Conservation (phyloP, 2,113 vertebrate species). For the Nerophis ophidion region DNA sequence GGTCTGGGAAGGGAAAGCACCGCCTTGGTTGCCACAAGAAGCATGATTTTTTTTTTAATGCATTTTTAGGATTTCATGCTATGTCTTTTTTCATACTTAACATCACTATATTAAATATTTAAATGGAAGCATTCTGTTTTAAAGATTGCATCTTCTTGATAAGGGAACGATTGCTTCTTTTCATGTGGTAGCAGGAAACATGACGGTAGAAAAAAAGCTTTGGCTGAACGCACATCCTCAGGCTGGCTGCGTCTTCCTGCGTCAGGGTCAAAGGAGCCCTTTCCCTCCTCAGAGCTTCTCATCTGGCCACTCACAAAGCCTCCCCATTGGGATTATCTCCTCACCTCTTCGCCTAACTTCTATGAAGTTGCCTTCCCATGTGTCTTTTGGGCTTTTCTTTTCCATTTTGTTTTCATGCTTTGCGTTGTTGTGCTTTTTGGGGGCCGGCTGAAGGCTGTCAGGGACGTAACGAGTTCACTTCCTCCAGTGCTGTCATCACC, state of each 20-base stretch:
- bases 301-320: constrained; percentile 59
- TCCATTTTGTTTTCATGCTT: constrained; percentile 58
- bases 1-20: constrained; percentile 54
- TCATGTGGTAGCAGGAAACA: background rate
- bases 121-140: constrained; percentile 73
- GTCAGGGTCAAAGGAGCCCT: constrained; percentile 13
- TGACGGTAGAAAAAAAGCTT: background rate
- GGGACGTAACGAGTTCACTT: background rate
- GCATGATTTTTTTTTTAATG: constrained; percentile 38
- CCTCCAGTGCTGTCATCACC: constrained; percentile 28
- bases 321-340: constrained; percentile 71
- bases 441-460: constrained; percentile 16
- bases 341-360: constrained; percentile 76
- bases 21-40: constrained; percentile 41
- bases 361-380: constrained; percentile 77
- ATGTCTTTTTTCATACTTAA: constrained; percentile 61
- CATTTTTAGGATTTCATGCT: constrained; percentile 53
- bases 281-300: constrained; percentile 58
- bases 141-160: constrained; percentile 71
- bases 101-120: constrained; percentile 60
- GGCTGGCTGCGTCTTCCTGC: constrained; percentile 4
- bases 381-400: constrained; percentile 38
- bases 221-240: constrained; percentile 1
- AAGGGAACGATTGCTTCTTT: constrained; percentile 58
- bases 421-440: constrained; percentile 55